phyloP scores from a whole-genome alignment of 1,140 invertebrate species.

The Oncopodura yosiiana region DNA sequence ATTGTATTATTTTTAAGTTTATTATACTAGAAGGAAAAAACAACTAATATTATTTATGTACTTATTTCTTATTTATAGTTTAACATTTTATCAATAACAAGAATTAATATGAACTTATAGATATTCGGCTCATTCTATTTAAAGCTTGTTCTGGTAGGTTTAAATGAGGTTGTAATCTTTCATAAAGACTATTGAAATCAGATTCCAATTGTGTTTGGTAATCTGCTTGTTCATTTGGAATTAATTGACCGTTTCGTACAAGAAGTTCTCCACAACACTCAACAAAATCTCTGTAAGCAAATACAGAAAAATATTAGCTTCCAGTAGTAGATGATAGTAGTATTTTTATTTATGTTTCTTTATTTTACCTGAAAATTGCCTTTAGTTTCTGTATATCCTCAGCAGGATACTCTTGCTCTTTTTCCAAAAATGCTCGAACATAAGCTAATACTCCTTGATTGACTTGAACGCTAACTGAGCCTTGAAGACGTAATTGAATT shows the following conservation, averaged over 20 bases:
- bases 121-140: conserved; percentile 35
- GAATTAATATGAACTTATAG: conserved; percentile 32
- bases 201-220: conserved; percentile 30
- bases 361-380: conserved; percentile 31
- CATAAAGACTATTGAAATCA: conserved; percentile 27
- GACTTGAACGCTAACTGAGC: conserved; percentile 33
- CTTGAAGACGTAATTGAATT: conserved; percentile 32
- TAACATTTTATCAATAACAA: no score
- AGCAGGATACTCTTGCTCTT: conserved; percentile 31
- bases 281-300: conserved; percentile 33
- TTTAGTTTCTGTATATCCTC: conserved; percentile 34
- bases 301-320: neutral
- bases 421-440: conserved; percentile 34
- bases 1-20: no score
- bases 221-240: conserved; percentile 30
- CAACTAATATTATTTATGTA: no score
- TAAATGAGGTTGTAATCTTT: conserved; percentile 22
- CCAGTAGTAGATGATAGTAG: neutral
- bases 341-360: neutral
- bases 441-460: conserved; percentile 35
- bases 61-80: no score
- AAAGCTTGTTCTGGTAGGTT: conserved; percentile 29
- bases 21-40: no score
- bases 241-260: conserved; percentile 31
- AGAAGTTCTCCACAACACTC: conserved; percentile 34